phyloP scores from a whole-genome alignment of 2,113 vertebrate genomes.

The Pterophyllum scalare region DNA sequence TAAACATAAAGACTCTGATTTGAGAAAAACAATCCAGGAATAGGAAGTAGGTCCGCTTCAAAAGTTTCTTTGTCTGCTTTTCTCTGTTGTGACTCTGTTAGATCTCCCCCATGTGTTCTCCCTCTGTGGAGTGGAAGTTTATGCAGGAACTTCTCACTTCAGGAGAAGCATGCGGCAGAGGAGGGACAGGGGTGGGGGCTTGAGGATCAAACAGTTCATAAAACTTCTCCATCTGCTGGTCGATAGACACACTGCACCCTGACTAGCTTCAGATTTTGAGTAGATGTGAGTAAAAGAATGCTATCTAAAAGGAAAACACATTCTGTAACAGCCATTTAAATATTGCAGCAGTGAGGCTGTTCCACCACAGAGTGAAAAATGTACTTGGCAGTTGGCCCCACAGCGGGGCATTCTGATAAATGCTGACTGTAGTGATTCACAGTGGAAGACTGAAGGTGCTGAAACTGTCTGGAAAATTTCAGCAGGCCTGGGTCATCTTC shows the following conservation, averaged over 20 bases:
- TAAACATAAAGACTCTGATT: constrained; percentile 31
- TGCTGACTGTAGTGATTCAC: constrained; percentile 56
- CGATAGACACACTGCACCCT: not conserved
- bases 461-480: constrained; percentile 57
- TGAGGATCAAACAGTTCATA: constrained; percentile 7
- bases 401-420: constrained; percentile 41
- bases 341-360: constrained; percentile 1
- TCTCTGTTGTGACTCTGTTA: constrained; percentile 23
- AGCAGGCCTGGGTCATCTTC: constrained; percentile 43
- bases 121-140: constrained; percentile 68
- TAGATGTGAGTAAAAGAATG: not conserved
- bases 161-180: constrained; percentile 58
- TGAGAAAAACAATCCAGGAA: constrained; percentile 38
- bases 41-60: constrained; percentile 24
- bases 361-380: constrained; percentile 46
- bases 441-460: constrained; percentile 39
- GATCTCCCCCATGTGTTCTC: constrained; percentile 69
- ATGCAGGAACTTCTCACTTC: constrained; percentile 59
- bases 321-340: constrained; percentile 8
- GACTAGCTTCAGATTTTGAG: not conserved
- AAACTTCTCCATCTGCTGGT: constrained; percentile 73
- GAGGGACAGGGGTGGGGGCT: constrained; percentile 57
- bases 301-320: constrained; percentile 6
- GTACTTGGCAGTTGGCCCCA: constrained; percentile 41
- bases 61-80: constrained; percentile 26